Evolutionary conservation across 2,113 vertebrate species (phyloP).

Genomic region (Vireo altiloquus): DNA sequence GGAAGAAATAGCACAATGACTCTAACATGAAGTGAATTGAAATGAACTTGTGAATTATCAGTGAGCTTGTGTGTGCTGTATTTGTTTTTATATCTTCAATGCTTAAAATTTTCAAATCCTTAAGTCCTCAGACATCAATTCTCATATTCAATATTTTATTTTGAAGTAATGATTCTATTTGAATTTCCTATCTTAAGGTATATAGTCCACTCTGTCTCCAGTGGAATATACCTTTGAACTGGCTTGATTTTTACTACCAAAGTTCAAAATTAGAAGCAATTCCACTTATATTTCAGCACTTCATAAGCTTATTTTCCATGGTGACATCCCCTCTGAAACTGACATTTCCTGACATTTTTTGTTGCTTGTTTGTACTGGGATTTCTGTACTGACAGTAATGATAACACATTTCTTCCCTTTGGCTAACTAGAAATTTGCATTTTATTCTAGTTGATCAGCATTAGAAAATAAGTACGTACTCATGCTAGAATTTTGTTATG

Average conservation of each 20-base stretch:
- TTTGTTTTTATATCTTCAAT: background rate
- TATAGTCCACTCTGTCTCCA: background rate
- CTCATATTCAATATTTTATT: background rate
- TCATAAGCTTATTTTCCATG: constrained; percentile 31
- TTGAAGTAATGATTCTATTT: background rate
- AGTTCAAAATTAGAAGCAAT: constrained; percentile 2
- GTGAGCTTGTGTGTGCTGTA: background rate
- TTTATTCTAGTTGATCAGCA: constrained; percentile 17
- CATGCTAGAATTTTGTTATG: background rate
- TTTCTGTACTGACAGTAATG: constrained; percentile 21
- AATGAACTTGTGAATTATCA: background rate
- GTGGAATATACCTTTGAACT: background rate
- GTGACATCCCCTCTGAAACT: background rate
- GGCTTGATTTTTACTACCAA: background rate
- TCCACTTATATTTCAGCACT: background rate
- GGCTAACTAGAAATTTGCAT: background rate
- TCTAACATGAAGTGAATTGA: background rate
- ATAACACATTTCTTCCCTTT: background rate
- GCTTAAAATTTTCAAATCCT: background rate
- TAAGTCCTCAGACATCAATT: background rate
- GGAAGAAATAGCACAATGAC: background rate
- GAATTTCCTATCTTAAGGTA: background rate
- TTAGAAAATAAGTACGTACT: constrained; percentile 4
- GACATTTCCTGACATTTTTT: constrained; percentile 26
- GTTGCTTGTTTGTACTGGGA: background rate